Evolutionary conservation across 2,888 invertebrate species (phyloP).

Genomic region (Oegoconia quadripuncta): DNA sequence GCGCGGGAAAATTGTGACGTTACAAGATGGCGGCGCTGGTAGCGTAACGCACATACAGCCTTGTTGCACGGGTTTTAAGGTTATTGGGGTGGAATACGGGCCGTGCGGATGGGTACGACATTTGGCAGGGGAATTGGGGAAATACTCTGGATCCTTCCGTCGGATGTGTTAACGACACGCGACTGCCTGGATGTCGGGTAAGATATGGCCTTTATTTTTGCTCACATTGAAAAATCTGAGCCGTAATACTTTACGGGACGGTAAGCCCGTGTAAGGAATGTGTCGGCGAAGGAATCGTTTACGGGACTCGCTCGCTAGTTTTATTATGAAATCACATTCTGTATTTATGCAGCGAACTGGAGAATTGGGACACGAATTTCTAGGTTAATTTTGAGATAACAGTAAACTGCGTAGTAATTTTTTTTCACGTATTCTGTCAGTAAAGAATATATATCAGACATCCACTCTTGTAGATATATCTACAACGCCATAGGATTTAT

Average conservation of each 20-base stretch:
- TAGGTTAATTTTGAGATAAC: too few species aligned
- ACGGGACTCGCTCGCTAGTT: neutral
- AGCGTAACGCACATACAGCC: conserved; percentile 7
- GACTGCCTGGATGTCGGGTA: conserved; percentile 15
- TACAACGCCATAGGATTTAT: too few species aligned
- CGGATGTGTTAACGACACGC: conserved; percentile 39
- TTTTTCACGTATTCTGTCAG: too few species aligned
- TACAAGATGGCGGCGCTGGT: neutral
- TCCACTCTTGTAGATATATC: too few species aligned
- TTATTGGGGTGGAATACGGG: neutral
- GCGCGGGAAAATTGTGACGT: conserved; percentile 28
- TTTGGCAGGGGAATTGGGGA: conserved; percentile 38
- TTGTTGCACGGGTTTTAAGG: conserved; percentile 6
- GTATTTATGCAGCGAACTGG: too few species aligned
- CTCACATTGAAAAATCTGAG: conserved; percentile 34
- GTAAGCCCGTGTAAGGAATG: conserved; percentile 8
- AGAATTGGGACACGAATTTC: too few species aligned
- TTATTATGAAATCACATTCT: conserved; percentile 2
- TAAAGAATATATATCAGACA: too few species aligned
- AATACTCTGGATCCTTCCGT: conserved; percentile 32
- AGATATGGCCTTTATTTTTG: conserved; percentile 30
- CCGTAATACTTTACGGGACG: conserved; percentile 17
- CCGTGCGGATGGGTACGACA: conserved; percentile 28
- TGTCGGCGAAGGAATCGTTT: conserved; percentile 3
- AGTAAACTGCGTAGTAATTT: too few species aligned